Conservation (phyloP, 2,113 vertebrate genomes). For the Hippopotamus amphibius region DNA sequence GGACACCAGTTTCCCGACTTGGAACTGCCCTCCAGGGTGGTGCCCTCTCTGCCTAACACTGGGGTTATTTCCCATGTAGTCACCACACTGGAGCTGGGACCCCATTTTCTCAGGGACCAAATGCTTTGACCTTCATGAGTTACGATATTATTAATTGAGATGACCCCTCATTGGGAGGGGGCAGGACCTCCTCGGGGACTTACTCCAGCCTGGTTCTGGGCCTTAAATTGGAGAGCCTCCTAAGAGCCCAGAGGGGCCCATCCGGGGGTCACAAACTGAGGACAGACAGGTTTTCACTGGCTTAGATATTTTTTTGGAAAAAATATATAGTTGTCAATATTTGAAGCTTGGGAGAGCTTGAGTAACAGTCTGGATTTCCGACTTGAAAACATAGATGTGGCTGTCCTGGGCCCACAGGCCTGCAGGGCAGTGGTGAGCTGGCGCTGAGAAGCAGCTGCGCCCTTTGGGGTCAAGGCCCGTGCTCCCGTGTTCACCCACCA, state of each 20-base stretch:
- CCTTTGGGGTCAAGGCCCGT: background rate
- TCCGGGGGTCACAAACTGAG: background rate
- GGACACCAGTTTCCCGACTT: background rate
- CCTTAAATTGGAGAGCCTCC: constrained; percentile 18
- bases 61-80: background rate
- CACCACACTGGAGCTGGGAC: background rate
- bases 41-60: background rate
- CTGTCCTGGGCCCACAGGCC: background rate
- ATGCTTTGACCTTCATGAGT: constrained; percentile 21
- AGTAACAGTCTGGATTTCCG: background rate
- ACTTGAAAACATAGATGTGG: background rate
- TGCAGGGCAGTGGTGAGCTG: background rate
- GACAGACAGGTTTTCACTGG: background rate
- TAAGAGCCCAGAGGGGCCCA: background rate
- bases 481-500: background rate
- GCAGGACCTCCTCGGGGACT: background rate
- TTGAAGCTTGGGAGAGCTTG: background rate
- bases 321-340: background rate
- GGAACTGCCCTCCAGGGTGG: background rate
- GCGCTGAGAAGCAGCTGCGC: background rate
- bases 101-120: background rate
- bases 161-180: background rate
- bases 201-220: background rate
- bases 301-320: background rate
- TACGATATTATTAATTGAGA: background rate